These are phyloP conservation scores for Syrmaticus mikado DNA, from an alignment of 2,113 vertebrate species.

Conservation along the genomic window DNA sequence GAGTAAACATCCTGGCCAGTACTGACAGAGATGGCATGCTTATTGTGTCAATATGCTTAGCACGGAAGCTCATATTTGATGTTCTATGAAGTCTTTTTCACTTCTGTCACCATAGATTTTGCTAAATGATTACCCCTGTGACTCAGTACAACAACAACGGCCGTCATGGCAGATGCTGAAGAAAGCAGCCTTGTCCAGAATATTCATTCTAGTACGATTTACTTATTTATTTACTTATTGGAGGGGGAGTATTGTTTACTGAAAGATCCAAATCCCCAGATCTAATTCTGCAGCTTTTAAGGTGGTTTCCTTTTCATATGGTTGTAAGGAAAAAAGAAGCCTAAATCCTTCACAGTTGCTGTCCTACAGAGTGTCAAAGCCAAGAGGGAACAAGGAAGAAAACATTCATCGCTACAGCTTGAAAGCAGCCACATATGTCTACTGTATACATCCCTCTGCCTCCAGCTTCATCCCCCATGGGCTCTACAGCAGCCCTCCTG, in stretches of 20 bases:
- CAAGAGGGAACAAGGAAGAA: background rate
- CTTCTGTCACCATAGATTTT: background rate
- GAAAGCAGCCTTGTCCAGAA: background rate
- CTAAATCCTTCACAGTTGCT: background rate
- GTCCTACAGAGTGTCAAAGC: background rate
- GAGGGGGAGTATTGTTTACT: background rate
- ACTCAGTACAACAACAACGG: background rate
- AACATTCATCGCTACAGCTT: background rate
- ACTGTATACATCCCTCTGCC: background rate
- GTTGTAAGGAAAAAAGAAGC: background rate
- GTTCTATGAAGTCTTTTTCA: background rate
- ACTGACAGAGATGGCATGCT: background rate
- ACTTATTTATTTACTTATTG: background rate
- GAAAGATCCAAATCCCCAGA: background rate
- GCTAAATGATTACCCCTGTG: background rate
- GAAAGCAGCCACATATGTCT: background rate
- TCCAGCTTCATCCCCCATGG: background rate
- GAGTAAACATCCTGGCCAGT: background rate
- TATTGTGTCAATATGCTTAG: background rate
- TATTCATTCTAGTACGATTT: background rate
- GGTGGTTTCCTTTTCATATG: fast-evolving
- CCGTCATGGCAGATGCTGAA: background rate
- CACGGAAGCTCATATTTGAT: background rate
- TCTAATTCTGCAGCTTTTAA: background rate
- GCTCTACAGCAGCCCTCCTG: background rate